Percentiles rank a stretch among this genome's conserved stretches.
These are phyloP conservation scores for Biston stratarius DNA, from an alignment of 2,888 invertebrate genomes.

Conservation along the genomic window DNA sequence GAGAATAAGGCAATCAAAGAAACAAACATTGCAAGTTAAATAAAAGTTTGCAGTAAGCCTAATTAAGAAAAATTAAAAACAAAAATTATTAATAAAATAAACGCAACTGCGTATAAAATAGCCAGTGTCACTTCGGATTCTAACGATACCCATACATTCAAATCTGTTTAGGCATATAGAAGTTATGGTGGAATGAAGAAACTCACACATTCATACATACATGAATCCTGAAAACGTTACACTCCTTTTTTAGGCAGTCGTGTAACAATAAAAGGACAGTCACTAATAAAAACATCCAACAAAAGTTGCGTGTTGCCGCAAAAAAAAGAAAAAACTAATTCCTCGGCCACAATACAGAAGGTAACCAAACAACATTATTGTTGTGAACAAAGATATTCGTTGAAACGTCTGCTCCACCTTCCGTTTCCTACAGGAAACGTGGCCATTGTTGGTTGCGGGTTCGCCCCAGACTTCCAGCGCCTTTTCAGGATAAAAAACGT, in stretches of 20 bases:
- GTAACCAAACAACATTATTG: conserved; percentile 43
- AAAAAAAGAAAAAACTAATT: conserved; percentile 34
- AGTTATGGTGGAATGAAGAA: too few species aligned
- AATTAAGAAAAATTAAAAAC: too few species aligned
- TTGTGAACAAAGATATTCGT: conserved; percentile 55
- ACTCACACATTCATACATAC: too few species aligned
- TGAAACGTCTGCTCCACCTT: conserved; percentile 55
- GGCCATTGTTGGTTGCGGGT: conserved; percentile 52
- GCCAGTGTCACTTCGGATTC: too few species aligned
- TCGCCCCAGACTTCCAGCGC: conserved; percentile 24
- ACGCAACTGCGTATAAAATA: too few species aligned
- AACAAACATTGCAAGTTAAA: too few species aligned
- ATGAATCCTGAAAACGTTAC: too few species aligned
- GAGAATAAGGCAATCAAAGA: too few species aligned
- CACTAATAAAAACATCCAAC: conserved; percentile 11
- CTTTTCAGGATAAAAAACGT: conserved; percentile 22
- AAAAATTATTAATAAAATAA: too few species aligned
- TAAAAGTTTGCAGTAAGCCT: too few species aligned
- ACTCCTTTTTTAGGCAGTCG: not conserved
- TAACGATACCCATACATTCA: too few species aligned
- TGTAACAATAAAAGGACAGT: conserved; percentile 3
- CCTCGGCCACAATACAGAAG: conserved; percentile 32
- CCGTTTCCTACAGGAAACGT: conserved; percentile 56
- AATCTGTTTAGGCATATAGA: too few species aligned
- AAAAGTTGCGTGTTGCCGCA: conserved; percentile 21